Percentiles rank a stretch among this genome's conserved stretches.
These are phyloP conservation scores for Drosophila ustulata DNA, from an alignment of 2,888 invertebrate genomes.

Conservation along the genomic window DNA sequence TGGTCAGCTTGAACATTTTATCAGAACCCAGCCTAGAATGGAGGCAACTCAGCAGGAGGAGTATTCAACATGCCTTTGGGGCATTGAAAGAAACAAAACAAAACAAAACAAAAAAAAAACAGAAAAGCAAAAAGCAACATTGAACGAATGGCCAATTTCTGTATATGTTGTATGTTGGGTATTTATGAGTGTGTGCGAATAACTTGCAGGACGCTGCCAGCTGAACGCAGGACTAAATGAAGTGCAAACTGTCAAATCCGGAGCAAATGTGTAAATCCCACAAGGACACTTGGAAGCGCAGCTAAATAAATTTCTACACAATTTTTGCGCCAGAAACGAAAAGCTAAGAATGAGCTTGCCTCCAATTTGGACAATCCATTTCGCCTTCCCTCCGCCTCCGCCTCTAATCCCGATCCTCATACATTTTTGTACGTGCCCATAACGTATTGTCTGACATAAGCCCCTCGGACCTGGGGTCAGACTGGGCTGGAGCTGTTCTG, in stretches of 20 bases:
- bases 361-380: conserved; percentile 22
- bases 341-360: conserved; percentile 31
- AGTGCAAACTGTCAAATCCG: conserved; percentile 63
- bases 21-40: conserved; percentile 27
- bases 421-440: conserved; percentile 41
- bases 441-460: conserved; percentile 50
- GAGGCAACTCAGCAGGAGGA: neutral
- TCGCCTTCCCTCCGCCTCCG: too few relatives aligned
- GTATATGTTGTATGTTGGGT: conserved; percentile 37
- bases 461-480: conserved; percentile 27
- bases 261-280: conserved; percentile 59
- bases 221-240: conserved; percentile 52
- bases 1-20: conserved; percentile 55
- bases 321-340: conserved; percentile 57
- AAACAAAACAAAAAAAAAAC: neutral
- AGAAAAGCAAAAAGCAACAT: conserved; percentile 10
- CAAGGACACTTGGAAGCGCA: conserved; percentile 58
- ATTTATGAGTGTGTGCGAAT: conserved; percentile 31
- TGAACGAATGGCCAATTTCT: conserved; percentile 44
- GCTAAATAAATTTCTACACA: conserved; percentile 63
- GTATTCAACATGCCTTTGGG: conserved; percentile 1
- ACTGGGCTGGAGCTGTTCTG: neutral
- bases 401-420: neutral
- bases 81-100: conserved; percentile 9
- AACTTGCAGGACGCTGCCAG: conserved; percentile 21